Base-by-base conservation (phyloP, 92 coral and sea anemone species). In the Porites lobata region DNA sequence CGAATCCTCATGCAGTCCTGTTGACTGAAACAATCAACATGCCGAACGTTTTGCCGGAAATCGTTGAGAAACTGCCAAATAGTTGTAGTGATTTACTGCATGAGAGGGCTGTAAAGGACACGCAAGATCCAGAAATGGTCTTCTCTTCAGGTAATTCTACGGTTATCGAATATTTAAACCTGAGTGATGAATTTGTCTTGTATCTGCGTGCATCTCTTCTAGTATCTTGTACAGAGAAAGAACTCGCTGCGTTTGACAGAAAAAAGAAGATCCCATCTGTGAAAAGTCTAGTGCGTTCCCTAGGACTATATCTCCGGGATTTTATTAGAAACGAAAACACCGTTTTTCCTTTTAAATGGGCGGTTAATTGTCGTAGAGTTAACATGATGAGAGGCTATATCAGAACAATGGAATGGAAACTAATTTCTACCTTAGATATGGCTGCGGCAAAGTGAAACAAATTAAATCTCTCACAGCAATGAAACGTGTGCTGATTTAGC, bases 121-220 rank as follows among this genome's bases (percentile, higher is more conserved):
- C 95, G 11, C 64, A 81, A 53, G 88, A 92, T 64, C 43, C 75
- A 12, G 75, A 24, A 57, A 78, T 94, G 43, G 94, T 78, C 17
- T 24, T 22, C 24, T 89, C 82, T 13, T 57, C 32, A 18, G 85
- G 93, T 18, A n/a, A 19, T 54, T 58, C 84, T 8, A 69, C 73
- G 8, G 64, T 84, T 67, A 72, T 65, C 3, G 98, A 95, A 65
- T 95, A 95, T 52, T 18, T 22, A 13, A 86, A 93, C 56, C 17
- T 87, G 59, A 81, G 79, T 8, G 38, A n/a, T 1, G 88, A 92
- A 58, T 92, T 95, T 87, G 20, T 65, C n/a, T 63, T 85, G 47
- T 90, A 80, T 80, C 79, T 91, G 17, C 91, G 94, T 26, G 98
- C 98, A 6, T 88, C 91, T n/a, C 62, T 95, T 29, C 81, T 92